These are phyloP conservation scores for Caenorhabditis sulstoni DNA, from an alignment of 2,888 invertebrate species.

Conservation along the genomic window DNA sequence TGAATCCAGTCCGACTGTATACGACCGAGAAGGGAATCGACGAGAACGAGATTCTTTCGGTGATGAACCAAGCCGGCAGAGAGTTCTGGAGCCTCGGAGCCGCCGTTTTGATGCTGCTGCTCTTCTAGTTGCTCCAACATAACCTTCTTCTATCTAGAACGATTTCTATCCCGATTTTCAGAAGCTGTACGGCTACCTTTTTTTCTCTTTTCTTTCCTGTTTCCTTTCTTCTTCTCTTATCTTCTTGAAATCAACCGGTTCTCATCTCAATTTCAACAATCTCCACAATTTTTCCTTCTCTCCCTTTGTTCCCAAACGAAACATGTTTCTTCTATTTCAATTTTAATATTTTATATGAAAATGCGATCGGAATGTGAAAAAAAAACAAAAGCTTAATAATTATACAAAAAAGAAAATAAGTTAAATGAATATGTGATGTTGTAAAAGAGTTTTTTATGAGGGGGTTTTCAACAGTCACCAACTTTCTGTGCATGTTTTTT, in stretches of 20 bases:
- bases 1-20: slow-evolving; percentile 57
- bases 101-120: not conserved
- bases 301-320: not conserved
- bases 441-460: too few relatives aligned
- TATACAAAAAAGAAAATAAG: slow-evolving; percentile 26
- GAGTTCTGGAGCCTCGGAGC: slow-evolving; percentile 8
- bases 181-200: slow-evolving; percentile 34
- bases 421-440: slow-evolving; percentile 7
- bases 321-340: not conserved
- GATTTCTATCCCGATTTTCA: slow-evolving; percentile 27
- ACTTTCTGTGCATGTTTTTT: too few relatives aligned
- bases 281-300: not conserved
- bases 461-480: too few relatives aligned
- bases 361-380: slow-evolving; percentile 30
- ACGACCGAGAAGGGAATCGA: slow-evolving; percentile 51
- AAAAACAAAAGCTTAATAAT: slow-evolving; percentile 1
- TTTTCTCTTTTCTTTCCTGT: not conserved
- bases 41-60: slow-evolving; percentile 50
- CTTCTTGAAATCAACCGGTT: slow-evolving; percentile 3
- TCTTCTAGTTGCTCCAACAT: too few relatives aligned
- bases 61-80: slow-evolving; percentile 30
- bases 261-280: not conserved
- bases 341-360: slow-evolving; percentile 11
- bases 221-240: not conserved
- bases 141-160: too few relatives aligned